Base-by-base conservation (phyloP, 2,113 vertebrate species). In the Chaetodon auriga region DNA sequence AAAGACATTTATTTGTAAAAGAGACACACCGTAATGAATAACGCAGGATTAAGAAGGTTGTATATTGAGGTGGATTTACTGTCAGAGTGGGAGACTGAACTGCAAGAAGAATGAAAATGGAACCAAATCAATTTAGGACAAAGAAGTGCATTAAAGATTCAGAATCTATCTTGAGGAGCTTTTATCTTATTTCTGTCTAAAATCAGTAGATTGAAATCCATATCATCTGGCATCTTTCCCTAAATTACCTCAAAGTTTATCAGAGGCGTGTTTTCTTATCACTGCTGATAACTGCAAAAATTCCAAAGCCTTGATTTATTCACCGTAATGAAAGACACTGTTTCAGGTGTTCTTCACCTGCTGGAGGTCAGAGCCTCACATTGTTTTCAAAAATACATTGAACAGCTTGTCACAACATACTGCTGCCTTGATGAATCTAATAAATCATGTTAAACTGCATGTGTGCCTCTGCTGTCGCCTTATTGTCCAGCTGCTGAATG, bases 401-500 rank as follows among this genome's bases (percentile, higher is more conserved):
- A 74, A 60, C 53, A 76, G 55, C 35, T 74, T 71, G 60, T 83
- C 25, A 25, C 49, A 57, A 43, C 81, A 78, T 60, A 41, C 51
- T 73, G 64, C 61, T 14, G 10, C 60, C n/a, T 70, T 77, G 63
- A 51, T 73, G 35, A 64, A 83, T 78, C 43, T 35, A 48, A 68
- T 75, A 36, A 43, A 53, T 85, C 74, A 83, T 63, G 64, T 35
- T 55, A 51, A 71, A 77, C 71, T 62, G 46, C 68, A 53, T 66
- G 64, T 70, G 63, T 38, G 13, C 68, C 38, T 75, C 41, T 71
- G 14, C 63, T 62, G 58, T 58, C 13, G 46, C 66, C 62, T 73
- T 82, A 77, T 83, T 71, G 58, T 78, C 43, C 53, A 85, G 72
- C 61, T 85, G 85, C 48, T 70, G 63, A 55, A 15, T 54, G 4